A percentile compares a stretch with the other conserved stretches of the same genome.
phyloP scores from a whole-genome alignment of 53 echinoderm and acorn worm genomes.

The Henricia sp. region DNA sequence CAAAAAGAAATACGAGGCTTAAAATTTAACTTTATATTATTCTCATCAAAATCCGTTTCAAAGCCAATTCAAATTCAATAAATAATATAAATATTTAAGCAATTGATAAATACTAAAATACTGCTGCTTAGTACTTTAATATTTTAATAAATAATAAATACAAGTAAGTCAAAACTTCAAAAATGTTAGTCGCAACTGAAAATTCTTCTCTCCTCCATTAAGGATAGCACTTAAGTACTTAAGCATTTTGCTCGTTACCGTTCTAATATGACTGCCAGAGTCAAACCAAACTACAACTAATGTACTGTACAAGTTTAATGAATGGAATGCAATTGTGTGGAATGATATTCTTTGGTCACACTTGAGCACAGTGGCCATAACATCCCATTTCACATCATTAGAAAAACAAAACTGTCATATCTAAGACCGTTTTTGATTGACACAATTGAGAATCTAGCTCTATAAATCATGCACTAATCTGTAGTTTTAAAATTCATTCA shows the following conservation, averaged over 20 bases:
- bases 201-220: neutral
- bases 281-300: neutral
- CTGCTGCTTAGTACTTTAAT: slow-evolving; percentile 32
- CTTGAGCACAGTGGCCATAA: neutral
- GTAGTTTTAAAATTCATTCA: too few species aligned
- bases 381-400: neutral
- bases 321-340: slow-evolving; percentile 61
- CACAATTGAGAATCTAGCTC: neutral
- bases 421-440: neutral
- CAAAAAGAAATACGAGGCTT: neutral
- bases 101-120: slow-evolving; percentile 28
- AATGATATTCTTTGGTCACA: slow-evolving; percentile 59
- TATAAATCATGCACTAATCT: too few species aligned
- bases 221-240: neutral
- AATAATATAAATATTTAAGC: slow-evolving; percentile 47
- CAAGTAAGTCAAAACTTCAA: slow-evolving; percentile 8
- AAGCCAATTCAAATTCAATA: slow-evolving; percentile 36
- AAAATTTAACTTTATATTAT: too few species aligned
- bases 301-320: slow-evolving; percentile 7
- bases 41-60: too few species aligned
- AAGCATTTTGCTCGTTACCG: neutral
- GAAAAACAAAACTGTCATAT: neutral
- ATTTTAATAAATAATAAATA: slow-evolving; percentile 41
- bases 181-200: neutral
- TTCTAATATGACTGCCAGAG: neutral